Base-by-base conservation (phyloP, 2,888 invertebrate species). In the Stenodera caucasica region DNA sequence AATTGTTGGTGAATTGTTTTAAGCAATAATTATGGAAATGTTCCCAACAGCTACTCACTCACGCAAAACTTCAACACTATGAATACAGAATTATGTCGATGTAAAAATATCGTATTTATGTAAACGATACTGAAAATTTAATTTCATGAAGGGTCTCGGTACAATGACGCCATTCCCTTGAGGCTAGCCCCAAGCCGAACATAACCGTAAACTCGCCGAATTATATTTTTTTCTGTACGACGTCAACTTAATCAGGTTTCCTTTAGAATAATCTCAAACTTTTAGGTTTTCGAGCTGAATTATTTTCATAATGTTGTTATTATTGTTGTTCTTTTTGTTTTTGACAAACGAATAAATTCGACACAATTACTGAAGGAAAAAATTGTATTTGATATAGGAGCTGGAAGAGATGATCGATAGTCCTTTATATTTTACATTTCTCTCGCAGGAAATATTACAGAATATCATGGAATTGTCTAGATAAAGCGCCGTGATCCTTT, bases 171-270 rank as follows among this genome's bases (percentile, higher is more conserved):
- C 9, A 9, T 18, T 14, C 37, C 18, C 9, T 15, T 4, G 15
- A 6, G 37, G 8, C 1, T 40, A 8, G 18, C 37, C 37, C 15
- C 15, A 15, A 9, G 37, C 18, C 37, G 9, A 40, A 40, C 37
- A 40, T 40, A 40, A 40, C 37, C 37, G 37, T 40, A 40, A 40
- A 40, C 8, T 40, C 37, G 7, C 18, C 18, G 37, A 40, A 40
- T 40, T 40, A 37, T 15, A 18, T 40, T 15, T 2, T 14, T 35
- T 35, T 35, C 6, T n/a, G 14, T 35, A 35, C 35, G 6, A 35
- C 35, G 18, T 40, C 37, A 40, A 40, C 37, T 40, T 40, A 40
- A 40, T 40, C 37, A 40, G 37, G 37, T 40, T 40, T 40, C n/a
- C 37, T 40, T 40, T 40, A 15, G 18, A 40, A 40, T 40, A 40